Base-by-base conservation (phyloP, 2,888 invertebrate species). In the Resseliella maxima region DNA sequence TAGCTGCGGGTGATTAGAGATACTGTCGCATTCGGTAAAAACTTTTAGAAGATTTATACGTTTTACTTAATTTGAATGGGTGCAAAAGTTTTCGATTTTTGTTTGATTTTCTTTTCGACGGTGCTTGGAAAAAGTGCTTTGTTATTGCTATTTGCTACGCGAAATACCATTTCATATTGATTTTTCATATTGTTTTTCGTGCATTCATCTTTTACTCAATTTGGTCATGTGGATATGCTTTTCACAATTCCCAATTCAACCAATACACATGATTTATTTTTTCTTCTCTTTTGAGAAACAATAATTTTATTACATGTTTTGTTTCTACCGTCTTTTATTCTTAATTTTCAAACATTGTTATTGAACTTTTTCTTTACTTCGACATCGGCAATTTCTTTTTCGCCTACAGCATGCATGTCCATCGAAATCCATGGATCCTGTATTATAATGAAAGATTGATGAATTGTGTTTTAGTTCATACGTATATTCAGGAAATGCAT, bases 1-100 rank as follows among this genome's bases (percentile, higher is more conserved):
- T 72, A 72, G 72, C 72, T 72, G 72, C 72, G 72, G 72, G 72
- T 72, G 72, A 72, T 72, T 72, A 72, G 72, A 72, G 72, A 72
- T 72, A 72, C 72, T 72, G 72, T 72, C 72, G 72, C 72, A 72
- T 72, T 72, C 15, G 72, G 72, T 27, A 72, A 72, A 72, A 72
- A 72, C 72, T 72, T 72, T 72, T 15, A 31, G 0, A 31, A 72
- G 72, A 72, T 72, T 72, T 31, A 72, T 72, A 15, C 72, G 72
- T 31, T 72, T 72, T 72, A 31, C 72, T 72, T 72, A 35, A 12
- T 72, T 72, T 72, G 72, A 72, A 72, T 72, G 72, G 31, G 72
- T 72, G 72, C 35, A 72, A 27, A 72, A 72, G 72, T 72, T 72
- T 72, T 72, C 31, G 35, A n/a, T 72, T 72, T 72, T 72, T 31